Evolutionary conservation across 1,140 invertebrate species (phyloP).

Genomic region (Ladona fulva): DNA sequence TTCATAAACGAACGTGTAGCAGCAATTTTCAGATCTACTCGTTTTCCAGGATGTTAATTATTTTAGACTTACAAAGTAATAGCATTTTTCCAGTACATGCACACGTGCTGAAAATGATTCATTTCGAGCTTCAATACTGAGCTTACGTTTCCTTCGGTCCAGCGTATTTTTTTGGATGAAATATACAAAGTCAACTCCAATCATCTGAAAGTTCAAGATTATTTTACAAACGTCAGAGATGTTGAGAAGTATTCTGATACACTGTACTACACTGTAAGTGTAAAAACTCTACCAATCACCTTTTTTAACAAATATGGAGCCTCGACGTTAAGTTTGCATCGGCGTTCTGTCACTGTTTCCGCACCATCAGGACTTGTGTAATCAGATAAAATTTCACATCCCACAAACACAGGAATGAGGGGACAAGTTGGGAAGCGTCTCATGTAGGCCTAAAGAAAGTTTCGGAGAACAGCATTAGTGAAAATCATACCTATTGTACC

Average conservation of each 20-base stretch:
- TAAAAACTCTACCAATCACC: conserved; percentile 39
- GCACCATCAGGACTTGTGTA: conserved; percentile 68
- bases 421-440: conserved; percentile 87
- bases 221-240: too few relatives aligned
- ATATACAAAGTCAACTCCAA: conserved; percentile 85
- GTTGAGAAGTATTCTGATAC: too few relatives aligned
- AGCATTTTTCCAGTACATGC: conserved; percentile 82
- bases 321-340: conserved; percentile 88
- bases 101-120: conserved; percentile 85
- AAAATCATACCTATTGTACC: not conserved
- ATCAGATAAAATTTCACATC: conserved; percentile 76
- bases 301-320: conserved; percentile 94
- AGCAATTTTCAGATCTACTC: too few relatives aligned
- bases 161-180: conserved; percentile 90
- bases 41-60: too few relatives aligned
- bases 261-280: too few relatives aligned
- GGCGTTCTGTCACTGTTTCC: conserved; percentile 71
- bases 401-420: conserved; percentile 90
- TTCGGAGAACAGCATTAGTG: conserved; percentile 23
- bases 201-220: conserved; percentile 57
- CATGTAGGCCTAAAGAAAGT: conserved; percentile 74
- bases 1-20: too few relatives aligned
- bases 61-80: conserved; percentile 71
- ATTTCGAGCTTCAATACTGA: conserved; percentile 89
- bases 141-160: conserved; percentile 63